phyloP scores from a whole-genome alignment of 2,797 vertebrate species.

The Eidolon dupreanum region DNA sequence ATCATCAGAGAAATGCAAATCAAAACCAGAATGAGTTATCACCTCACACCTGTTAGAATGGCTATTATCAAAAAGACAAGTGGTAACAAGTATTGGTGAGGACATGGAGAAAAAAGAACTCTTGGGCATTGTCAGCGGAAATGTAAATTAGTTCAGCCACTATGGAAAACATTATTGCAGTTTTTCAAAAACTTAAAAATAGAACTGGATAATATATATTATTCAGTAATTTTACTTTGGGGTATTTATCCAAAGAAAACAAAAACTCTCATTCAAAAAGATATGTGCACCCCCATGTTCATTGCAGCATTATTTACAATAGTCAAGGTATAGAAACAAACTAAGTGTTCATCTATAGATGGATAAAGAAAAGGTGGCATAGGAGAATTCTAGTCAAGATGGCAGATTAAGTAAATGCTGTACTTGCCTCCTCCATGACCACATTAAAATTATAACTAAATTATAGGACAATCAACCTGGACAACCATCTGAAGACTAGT shows the following conservation, averaged over 20 bases:
- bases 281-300: background rate
- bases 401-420: too few relatives aligned
- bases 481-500: too few relatives aligned
- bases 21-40: too few relatives aligned
- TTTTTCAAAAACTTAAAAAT: background rate
- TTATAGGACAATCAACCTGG: too few relatives aligned
- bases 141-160: background rate
- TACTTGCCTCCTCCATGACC: too few relatives aligned
- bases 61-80: too few relatives aligned
- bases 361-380: too few relatives aligned
- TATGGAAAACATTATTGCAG: background rate
- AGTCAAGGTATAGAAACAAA: background rate
- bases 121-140: background rate
- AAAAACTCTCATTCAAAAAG: background rate
- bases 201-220: background rate
- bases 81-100: background rate
- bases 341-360: background rate
- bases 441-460: too few relatives aligned
- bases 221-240: background rate
- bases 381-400: too few relatives aligned
- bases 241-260: background rate
- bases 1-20: background rate
- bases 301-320: background rate
- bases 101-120: background rate
- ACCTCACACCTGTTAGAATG: too few relatives aligned